Evolutionary conservation across 2,113 vertebrate genomes (phyloP), one percentile per base, ranked within the genome.

Genomic region (Hepsetus odoe): DNA sequence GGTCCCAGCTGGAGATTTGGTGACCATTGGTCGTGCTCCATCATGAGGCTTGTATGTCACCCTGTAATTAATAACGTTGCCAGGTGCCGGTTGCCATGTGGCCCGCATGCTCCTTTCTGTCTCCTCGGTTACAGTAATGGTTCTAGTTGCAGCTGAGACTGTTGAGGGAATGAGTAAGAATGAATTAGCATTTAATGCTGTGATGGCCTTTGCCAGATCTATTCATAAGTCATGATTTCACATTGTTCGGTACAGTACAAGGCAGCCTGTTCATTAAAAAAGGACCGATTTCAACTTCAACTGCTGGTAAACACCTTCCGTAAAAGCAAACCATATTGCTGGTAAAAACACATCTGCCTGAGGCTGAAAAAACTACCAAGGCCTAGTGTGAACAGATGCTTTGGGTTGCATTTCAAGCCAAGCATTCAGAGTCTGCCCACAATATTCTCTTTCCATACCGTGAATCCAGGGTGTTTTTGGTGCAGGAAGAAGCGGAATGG

Each of bases 61-160:
- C 0, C 96, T 94, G 18, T 99, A 99, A 83, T 96, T 96, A 82
- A 93, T 35, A 5, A 98, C 96, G 56, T 92, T 96, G 72, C 97
- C 97, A 0, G 97, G 98, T 0, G 98, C 95, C 1, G 95, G 92
- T 72, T 95, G 89, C 98, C 98, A 99, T 0, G 86, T 89, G 68
- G 97, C 95, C 87, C 94, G 95, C 95, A 99, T 95, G 72, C 87
- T 92, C 74, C 90, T 95, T 87, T 97, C 96, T 0, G 95, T 97
- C 89, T 99, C 96, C 11, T 97, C 94, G 8, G 95, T 93, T 24
- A 99, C 95, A 33, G 51, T 93, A 82, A 99, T 88, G 11, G 38
- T 86, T 90, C 90, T 95, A 66, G 91, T 91, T 75, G 90, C 88
- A 33, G 91, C 91, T 14, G 97, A 96, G 80, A 96, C 98, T 99